Percentiles rank a stretch among this genome's conserved stretches.
These are phyloP conservation scores for Clarias macrocephalus DNA, from an alignment of 2,113 vertebrate genomes.

Conservation along the genomic window DNA sequence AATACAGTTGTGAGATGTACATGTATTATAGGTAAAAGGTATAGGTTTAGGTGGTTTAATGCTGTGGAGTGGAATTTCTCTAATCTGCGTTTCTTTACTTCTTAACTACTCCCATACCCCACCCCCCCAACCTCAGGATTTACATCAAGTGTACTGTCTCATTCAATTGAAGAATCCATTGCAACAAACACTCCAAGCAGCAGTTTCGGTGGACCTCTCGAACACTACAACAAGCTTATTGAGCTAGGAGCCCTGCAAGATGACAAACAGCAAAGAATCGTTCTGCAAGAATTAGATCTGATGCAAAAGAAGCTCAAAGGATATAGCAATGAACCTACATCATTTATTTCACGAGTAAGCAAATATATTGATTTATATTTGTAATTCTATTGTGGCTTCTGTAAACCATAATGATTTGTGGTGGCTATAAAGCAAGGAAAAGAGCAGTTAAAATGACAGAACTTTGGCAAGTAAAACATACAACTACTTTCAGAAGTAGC, in stretches of 20 bases:
- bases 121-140: constrained; percentile 51
- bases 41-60: too few relatives aligned
- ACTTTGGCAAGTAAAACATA: not conserved
- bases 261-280: constrained; percentile 71
- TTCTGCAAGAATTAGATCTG: constrained; percentile 67
- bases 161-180: constrained; percentile 51
- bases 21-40: too few relatives aligned
- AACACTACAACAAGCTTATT: constrained; percentile 70
- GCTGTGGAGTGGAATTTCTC: too few relatives aligned
- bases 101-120: not conserved
- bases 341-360: constrained; percentile 69
- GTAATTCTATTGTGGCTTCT: not conserved
- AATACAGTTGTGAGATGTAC: too few relatives aligned
- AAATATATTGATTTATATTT: not conserved
- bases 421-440: not conserved
- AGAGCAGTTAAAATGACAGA: not conserved
- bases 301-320: constrained; percentile 68
- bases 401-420: not conserved
- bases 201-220: constrained; percentile 64
- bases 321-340: constrained; percentile 69
- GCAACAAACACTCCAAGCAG: constrained; percentile 5
- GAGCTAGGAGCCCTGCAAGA: constrained; percentile 64
- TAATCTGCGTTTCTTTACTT: too few relatives aligned
- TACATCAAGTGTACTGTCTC: constrained; percentile 54
- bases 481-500: not conserved